Evolutionary conservation across 1,140 invertebrate genomes (phyloP), one percentile per base, ranked within the genome.

Genomic region (Drosophila jambulina): DNA sequence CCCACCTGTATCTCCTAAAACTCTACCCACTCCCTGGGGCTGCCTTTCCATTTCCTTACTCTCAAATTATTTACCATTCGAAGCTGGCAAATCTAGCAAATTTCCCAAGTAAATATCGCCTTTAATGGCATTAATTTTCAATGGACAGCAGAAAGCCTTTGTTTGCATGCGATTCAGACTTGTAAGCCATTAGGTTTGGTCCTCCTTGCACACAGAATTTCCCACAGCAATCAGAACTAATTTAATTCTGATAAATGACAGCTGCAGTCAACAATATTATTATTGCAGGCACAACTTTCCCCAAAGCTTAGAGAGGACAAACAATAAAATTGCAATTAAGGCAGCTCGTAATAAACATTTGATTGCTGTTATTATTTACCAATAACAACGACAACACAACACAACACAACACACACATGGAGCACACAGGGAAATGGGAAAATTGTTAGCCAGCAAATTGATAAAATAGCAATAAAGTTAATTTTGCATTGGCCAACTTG

Each of bases 391-490:
- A 65, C 38, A 64, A 56, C 32, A 56, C 43, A 27, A 43, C 32
- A 65, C 38, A 64, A 56, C 32, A 56, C 43, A 27, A 43, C 32
- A 62, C 63, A 40, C 34, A 69, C 32, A 72, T 4, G 29, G 21
- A 36, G 62, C 38, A 46, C 59, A 49, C 19, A 15, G 21, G 60
- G 29, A 36, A 70, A 53, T 70, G 34, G 29, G 42, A 25, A 69
- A 71, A 72, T 51, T 59, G 53, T 51, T 72, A 43, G 70, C 61
- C 34, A 60, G 45, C 70, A 81, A 86, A 64, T 76, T 71, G 75
- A 85, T 86, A 62, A 82, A 85, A 85, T 81, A 56, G 78, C 82
- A 65, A 81, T 85, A 79, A 79, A 67, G 74, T 65, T 84, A 80
- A 80, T 77, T 84, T 84, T 71, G 49, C 57, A 45, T 62, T 32